Evolutionary conservation across 2,888 invertebrate genomes (phyloP), one percentile per base, ranked within the genome.

Genomic region (Leptopilina drosophilae): DNA sequence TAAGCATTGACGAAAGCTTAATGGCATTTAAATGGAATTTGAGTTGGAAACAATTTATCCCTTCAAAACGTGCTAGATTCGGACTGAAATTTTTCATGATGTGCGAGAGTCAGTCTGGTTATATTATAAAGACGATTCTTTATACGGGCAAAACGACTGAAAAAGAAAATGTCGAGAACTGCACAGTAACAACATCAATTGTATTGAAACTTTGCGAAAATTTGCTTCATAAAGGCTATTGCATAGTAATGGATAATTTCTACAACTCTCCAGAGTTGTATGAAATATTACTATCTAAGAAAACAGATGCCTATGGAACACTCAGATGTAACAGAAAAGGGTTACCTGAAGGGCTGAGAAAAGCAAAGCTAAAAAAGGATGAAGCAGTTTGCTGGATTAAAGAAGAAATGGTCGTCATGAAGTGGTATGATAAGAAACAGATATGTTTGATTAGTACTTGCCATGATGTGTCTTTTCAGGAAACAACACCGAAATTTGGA

Each of bases 51-150:
- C 76, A 78, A 64, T 78, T 64, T 53, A 69, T 73, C 42, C 69
- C 78, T 26, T 56, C 64, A n/a, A 77, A 77, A 40, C 69, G 78
- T n/a, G 78, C 76, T 11, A 76, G 78, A 15, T 75, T 64, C 42
- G 78, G 75, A 2, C 8, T 26, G 15, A 78, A 65, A 65, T 76
- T 78, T 78, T 75, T 40, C 53, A 33, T 67, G 7, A 67, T 67
- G 26, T 67, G 67, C 15, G 67, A 67, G 40, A 67, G 67, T 67
- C 11, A 67, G 12, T 67, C 67, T 5, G 40, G 67, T 9, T 67
- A 67, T 33, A 67, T 67, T 2, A 67, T 67, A 67, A 67, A 67
- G n/a, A 26, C 67, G 0, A 67, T 67, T 67, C 14, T 67, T 6
- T 67, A 67, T 33, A 67, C 67, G n/a, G 67, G 67, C 11, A 67